Evolutionary conservation across 2,113 vertebrate genomes (phyloP), one percentile per base, ranked within the genome.

Genomic region (Callaeas wilsoni): DNA sequence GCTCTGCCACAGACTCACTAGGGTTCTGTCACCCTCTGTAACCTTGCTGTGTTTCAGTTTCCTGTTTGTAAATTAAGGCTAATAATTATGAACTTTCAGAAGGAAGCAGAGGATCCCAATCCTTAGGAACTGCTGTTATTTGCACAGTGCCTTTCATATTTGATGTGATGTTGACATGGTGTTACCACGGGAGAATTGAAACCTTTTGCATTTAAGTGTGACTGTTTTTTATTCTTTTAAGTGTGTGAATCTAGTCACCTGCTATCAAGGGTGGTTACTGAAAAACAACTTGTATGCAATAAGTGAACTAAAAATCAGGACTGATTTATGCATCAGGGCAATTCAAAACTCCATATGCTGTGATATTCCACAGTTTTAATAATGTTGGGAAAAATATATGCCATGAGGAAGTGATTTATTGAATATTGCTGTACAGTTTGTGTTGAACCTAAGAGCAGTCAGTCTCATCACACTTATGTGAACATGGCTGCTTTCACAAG

Each of bases 1-100:
- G 32, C 37, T 60, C 16, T 1, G 26, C 33, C 3, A 1, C 6
- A 4, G 37, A 26, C 21, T 33, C 11, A 6, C 17, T 55, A 0
- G 2, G 7, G 5, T 88, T 87, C 75, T 63, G 20, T 49, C 25
- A 42, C 30, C 12, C 18, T 57, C 65, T 70, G 41, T 44, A 49
- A 41, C 41, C n/a, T 65, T 8, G 0, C 7, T 17, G 4, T 42
- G 25, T 70, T 95, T 85, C 26, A 37, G 13, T 57, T 60, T 70
- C 33, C 47, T 68, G 7, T 59, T 60, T 55, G 19, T 71, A 79
- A 81, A 29, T 23, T 26, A 59, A 68, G 19, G 17, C 10, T 56
- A 63, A 17, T 71, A 47, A 37, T 87, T 35, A 42, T 32, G 13
- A 67, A 47, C 29, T 63, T 62, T 8, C 10, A 84, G 50, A 56